Conservation (phyloP, 2,113 vertebrate species). For the Bufo bufo region DNA sequence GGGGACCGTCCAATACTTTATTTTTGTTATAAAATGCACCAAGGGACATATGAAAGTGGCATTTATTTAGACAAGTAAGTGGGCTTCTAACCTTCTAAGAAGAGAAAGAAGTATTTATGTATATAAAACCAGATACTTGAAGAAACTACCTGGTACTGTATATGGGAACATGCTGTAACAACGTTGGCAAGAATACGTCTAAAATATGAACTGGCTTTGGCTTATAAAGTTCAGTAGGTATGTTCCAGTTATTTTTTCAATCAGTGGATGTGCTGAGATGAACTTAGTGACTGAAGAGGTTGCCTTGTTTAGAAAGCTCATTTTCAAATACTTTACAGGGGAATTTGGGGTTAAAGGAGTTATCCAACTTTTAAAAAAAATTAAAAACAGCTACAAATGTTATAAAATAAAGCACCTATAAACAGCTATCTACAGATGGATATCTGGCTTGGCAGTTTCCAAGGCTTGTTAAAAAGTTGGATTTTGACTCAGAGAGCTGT, state of each 20-base stretch:
- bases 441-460: no score
- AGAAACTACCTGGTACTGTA: slow-evolving; percentile 12
- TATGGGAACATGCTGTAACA: slow-evolving; percentile 38
- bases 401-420: no score
- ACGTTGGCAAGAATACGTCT: slow-evolving; percentile 13
- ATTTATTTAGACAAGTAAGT: slow-evolving; percentile 58
- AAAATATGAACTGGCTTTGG: slow-evolving; percentile 17
- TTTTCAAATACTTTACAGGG: neutral
- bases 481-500: no score
- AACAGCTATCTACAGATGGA: no score
- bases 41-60: slow-evolving; percentile 54
- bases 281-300: neutral
- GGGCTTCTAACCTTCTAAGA: slow-evolving; percentile 48
- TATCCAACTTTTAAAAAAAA: no score
- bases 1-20: slow-evolving; percentile 50
- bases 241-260: neutral
- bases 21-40: slow-evolving; percentile 53
- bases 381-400: no score
- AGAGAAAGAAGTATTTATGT: slow-evolving; percentile 49
- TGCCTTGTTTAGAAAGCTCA: neutral
- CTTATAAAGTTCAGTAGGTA: slow-evolving; percentile 24
- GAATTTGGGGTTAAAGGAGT: neutral
- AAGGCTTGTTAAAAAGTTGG: no score
- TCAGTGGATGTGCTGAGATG: slow-evolving; percentile 5
- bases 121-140: slow-evolving; percentile 52